Conservation (phyloP, 2,113 vertebrate species). For the Candoia aspera region DNA sequence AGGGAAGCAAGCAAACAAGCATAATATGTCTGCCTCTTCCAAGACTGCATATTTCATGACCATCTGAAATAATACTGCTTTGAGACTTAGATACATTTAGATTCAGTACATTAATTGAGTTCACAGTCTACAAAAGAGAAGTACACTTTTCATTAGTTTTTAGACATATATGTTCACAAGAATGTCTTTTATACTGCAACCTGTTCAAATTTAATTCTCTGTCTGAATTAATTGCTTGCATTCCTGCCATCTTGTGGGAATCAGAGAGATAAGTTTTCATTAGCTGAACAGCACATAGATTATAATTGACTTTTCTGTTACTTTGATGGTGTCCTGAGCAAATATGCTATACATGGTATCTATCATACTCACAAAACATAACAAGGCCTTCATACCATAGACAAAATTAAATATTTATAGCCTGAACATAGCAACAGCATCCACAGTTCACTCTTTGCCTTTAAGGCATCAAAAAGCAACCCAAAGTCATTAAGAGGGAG, state of each 20-base stretch:
- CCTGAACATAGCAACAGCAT: neutral
- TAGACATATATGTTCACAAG: constrained; percentile 11
- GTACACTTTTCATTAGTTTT: constrained; percentile 22
- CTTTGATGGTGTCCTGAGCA: constrained; percentile 27
- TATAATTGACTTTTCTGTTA: constrained; percentile 6
- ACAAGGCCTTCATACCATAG: constrained; percentile 12
- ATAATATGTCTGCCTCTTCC: constrained; percentile 6
- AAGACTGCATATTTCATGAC: neutral
- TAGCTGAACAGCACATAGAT: neutral
- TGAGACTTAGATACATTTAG: constrained; percentile 27
- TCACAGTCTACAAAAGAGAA: neutral
- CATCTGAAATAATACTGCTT: neutral
- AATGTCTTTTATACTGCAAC: neutral
- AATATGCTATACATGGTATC: constrained; percentile 7
- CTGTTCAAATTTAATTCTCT: constrained; percentile 21
- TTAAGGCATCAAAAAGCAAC: neutral
- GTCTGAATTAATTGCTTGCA: constrained; percentile 26
- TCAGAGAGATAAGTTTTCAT: constrained; percentile 30
- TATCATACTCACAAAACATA: neutral
- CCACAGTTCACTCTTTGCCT: neutral
- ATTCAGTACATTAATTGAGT: constrained; percentile 20
- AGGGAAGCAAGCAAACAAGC: neutral
- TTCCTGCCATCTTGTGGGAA: constrained; percentile 13
- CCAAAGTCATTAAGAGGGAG: neutral
- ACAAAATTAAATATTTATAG: constrained; percentile 9